A percentile compares a stretch with the other conserved stretches of the same genome.
These are phyloP conservation scores for Hirtodrosophila duncani DNA, from an alignment of 2,888 invertebrate species.

Conservation along the genomic window DNA sequence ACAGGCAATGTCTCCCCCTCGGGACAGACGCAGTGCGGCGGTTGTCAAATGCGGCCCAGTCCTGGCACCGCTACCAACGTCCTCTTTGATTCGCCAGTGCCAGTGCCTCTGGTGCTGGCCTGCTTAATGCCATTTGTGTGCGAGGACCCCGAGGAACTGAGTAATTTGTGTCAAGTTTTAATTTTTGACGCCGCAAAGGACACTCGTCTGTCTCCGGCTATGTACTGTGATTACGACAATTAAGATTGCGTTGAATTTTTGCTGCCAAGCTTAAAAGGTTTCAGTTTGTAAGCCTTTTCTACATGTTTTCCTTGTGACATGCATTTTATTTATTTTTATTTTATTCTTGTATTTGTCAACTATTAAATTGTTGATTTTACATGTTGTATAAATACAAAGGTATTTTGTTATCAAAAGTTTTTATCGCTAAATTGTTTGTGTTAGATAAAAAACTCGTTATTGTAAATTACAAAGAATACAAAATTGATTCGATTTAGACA, in stretches of 20 bases:
- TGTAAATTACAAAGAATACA: too few relatives aligned
- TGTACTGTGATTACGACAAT: slow-evolving; percentile 58
- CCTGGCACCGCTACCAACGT: slow-evolving; percentile 5
- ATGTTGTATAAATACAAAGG: too few relatives aligned
- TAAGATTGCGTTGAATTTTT: slow-evolving; percentile 47
- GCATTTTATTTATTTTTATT: too few relatives aligned
- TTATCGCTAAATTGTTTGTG: too few relatives aligned
- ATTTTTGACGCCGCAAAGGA: slow-evolving; percentile 62
- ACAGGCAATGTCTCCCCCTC: slow-evolving; percentile 25
- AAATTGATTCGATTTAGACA: too few relatives aligned
- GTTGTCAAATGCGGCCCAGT: slow-evolving; percentile 21
- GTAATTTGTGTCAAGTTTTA: slow-evolving; percentile 68
- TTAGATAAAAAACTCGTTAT: too few relatives aligned
- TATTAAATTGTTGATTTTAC: too few relatives aligned
- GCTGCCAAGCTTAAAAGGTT: slow-evolving; percentile 28
- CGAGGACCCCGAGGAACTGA: slow-evolving; percentile 35
- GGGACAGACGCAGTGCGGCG: slow-evolving; percentile 63
- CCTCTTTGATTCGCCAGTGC: background rate
- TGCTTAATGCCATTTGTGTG: slow-evolving; percentile 50
- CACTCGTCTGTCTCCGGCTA: slow-evolving; percentile 27
- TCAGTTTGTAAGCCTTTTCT: slow-evolving; percentile 21
- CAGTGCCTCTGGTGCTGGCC: slow-evolving; percentile 18
- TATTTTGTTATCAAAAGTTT: too few relatives aligned
- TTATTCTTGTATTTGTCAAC: too few relatives aligned
- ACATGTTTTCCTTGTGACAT: too few relatives aligned